These are phyloP conservation scores for Thera britannica DNA, from an alignment of 2,888 invertebrate genomes.

Conservation along the genomic window DNA sequence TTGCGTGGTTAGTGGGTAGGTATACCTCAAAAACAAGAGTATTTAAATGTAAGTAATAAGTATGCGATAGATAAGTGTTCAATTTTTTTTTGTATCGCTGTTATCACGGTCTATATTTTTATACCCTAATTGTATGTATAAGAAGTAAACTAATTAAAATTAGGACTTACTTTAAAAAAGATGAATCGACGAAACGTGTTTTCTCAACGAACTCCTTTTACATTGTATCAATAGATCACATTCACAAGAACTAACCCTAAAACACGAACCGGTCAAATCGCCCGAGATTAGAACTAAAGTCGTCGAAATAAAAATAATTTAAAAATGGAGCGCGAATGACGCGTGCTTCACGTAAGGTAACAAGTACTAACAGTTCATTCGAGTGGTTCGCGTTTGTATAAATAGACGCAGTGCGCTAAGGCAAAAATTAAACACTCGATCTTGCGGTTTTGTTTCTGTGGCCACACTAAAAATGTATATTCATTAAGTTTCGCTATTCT, in stretches of 20 bases:
- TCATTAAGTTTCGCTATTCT: too few species aligned
- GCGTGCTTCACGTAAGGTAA: conserved; percentile 59
- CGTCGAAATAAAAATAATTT: conserved; percentile 16
- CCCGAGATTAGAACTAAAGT: background rate
- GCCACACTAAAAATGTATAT: background rate
- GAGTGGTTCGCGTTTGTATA: conserved; percentile 69
- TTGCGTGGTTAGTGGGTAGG: too few species aligned
- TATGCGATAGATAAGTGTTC: too few species aligned
- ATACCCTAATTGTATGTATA: background rate
- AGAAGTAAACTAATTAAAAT: conserved; percentile 3
- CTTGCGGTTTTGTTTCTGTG: conserved; percentile 30
- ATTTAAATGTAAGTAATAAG: too few species aligned
- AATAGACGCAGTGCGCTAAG: conserved; percentile 54
- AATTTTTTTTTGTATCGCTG: too few species aligned
- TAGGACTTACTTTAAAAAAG: conserved; percentile 42
- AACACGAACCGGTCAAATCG: conserved; percentile 35
- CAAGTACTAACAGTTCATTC: conserved; percentile 60
- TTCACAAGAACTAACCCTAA: conserved; percentile 45
- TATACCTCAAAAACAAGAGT: too few species aligned
- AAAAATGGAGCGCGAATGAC: conserved; percentile 36
- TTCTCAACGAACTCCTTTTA: conserved; percentile 45
- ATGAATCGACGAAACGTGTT: conserved; percentile 45
- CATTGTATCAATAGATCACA: conserved; percentile 51
- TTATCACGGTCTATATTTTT: background rate
- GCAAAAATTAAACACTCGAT: conserved; percentile 37